These are phyloP conservation scores for Pluvialis apricaria DNA, from an alignment of 2,113 vertebrate genomes.

Conservation along the genomic window DNA sequence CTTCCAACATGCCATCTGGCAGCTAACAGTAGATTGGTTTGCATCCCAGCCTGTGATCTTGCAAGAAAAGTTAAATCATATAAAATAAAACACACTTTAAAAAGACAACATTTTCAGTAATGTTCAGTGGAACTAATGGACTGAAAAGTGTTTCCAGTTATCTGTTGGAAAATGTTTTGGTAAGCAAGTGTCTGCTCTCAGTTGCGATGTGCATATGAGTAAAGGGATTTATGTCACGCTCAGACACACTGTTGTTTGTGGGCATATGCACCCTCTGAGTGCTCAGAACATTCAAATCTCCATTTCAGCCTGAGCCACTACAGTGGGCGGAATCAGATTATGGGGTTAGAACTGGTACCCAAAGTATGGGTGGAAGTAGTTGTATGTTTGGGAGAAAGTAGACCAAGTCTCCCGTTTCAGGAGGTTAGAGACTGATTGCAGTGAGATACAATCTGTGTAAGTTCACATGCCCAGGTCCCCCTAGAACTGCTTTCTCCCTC, in stretches of 20 bases:
- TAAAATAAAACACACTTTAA: not conserved
- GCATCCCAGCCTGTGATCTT: conserved; percentile 40
- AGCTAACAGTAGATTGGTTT: conserved; percentile 32
- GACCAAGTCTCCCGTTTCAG: not conserved
- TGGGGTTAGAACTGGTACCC: not conserved
- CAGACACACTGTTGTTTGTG: not conserved
- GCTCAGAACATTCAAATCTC: conserved; percentile 18
- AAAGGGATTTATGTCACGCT: not conserved
- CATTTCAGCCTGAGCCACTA: not conserved
- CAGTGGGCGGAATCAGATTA: conserved; percentile 29
- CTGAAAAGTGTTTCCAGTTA: not conserved
- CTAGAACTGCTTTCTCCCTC: not conserved
- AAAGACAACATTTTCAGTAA: not conserved
- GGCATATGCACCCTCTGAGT: not conserved
- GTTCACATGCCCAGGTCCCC: not conserved
- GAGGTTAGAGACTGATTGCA: not conserved
- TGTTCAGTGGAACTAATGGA: not conserved
- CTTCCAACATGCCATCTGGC: conserved; percentile 57
- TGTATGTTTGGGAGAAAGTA: not conserved
- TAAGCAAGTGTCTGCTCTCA: not conserved
- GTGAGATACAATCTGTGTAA: not conserved
- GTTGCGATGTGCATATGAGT: not conserved
- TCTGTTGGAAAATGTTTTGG: not conserved
- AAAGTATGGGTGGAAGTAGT: not conserved
- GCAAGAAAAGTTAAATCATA: conserved; percentile 24